A percentile compares a stretch with the other conserved stretches of the same genome.
These are phyloP conservation scores for Sipha flava DNA, from an alignment of 1,140 invertebrate species.

Conservation along the genomic window DNA sequence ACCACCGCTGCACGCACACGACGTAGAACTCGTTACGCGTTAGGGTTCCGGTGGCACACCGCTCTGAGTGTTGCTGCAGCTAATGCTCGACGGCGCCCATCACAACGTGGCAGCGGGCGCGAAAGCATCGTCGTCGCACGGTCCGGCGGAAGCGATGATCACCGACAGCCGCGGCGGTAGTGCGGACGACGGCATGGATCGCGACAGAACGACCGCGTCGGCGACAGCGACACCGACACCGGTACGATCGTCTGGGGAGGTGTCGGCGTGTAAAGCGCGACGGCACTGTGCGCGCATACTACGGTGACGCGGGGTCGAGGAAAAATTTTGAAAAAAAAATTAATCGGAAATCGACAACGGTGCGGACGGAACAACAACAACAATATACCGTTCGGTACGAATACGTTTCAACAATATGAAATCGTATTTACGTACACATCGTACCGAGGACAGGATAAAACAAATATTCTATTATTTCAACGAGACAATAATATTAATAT, in stretches of 20 bases:
- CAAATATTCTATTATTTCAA: too few species aligned
- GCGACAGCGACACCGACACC: neutral
- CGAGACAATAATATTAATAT: too few species aligned
- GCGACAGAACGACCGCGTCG: neutral
- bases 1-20: too few species aligned
- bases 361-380: too few species aligned
- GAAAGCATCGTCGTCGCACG: neutral
- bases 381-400: too few species aligned
- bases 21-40: too few species aligned
- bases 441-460: too few species aligned
- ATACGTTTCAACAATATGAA: too few species aligned
- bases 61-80: neutral
- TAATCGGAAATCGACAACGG: too few species aligned
- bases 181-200: neutral
- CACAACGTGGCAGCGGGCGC: neutral
- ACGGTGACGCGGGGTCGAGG: neutral
- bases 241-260: neutral
- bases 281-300: neutral
- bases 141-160: neutral
- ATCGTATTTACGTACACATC: too few species aligned
- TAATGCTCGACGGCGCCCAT: neutral
- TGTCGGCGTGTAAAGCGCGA: neutral
- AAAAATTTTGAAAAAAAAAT: too few species aligned
- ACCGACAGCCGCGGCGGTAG: neutral
- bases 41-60: too few species aligned